A percentile compares a stretch with the other conserved stretches of the same genome.
These are phyloP conservation scores for Drosophila pruinosa DNA, from an alignment of 1,140 invertebrate species.

Conservation along the genomic window DNA sequence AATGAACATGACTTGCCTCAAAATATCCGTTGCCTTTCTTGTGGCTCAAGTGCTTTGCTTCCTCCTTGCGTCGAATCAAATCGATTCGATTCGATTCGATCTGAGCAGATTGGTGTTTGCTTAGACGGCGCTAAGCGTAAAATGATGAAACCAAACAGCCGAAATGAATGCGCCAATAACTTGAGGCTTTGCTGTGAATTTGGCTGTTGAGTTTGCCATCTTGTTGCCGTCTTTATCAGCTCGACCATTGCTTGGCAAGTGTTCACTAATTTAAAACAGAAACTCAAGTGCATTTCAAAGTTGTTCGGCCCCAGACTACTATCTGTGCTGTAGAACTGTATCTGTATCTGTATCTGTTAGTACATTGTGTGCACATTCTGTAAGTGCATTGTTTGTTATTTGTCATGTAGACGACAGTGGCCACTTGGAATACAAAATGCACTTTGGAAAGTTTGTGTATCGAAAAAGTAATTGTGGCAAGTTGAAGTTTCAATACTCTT, in stretches of 20 bases:
- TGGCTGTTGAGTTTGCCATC: background rate
- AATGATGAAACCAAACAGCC: background rate
- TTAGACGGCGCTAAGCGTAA: background rate
- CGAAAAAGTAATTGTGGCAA: background rate
- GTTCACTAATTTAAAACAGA: constrained; percentile 29
- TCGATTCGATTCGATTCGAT: background rate
- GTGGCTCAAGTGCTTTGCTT: background rate
- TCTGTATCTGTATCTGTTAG: constrained; percentile 12
- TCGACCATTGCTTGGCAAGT: background rate
- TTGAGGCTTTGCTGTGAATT: background rate
- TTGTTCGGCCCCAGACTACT: constrained; percentile 23
- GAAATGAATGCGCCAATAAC: background rate
- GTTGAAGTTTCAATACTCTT: background rate
- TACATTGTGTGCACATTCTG: constrained; percentile 38
- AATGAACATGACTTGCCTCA: background rate
- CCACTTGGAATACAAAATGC: constrained; percentile 59
- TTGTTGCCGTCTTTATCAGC: constrained; percentile 3
- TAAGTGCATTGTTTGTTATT: constrained; percentile 50
- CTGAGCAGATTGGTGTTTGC: background rate
- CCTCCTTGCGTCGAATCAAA: background rate
- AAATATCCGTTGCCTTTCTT: background rate
- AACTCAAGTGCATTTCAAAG: constrained; percentile 76
- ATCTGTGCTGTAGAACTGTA: constrained; percentile 29
- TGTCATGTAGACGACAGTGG: constrained; percentile 42
- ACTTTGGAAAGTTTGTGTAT: constrained; percentile 69